Evolutionary conservation across 2,113 vertebrate genomes (phyloP), one percentile per base, ranked within the genome.

Genomic region (Lonchura striata): DNA sequence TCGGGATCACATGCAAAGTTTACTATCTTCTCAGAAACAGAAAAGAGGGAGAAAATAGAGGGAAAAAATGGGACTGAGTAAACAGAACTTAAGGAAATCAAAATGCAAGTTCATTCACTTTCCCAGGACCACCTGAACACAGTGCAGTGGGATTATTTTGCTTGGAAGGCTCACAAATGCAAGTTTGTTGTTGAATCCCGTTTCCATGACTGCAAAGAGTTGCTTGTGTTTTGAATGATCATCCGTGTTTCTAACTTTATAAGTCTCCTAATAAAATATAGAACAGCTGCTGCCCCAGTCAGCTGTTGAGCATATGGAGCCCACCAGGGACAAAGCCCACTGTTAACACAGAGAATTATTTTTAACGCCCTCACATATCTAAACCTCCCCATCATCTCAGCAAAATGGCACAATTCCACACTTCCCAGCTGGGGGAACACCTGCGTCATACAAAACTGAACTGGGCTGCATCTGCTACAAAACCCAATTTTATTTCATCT

Each of bases 321-420:
- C 96, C 97, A 97, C 96, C 86, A 97, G 97, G 96, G 97, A 98
- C 94, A 97, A 96, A 97, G 91, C 83, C 96, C 95, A 96, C 95
- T 94, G 94, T 97, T 98, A 97, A 97, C 96, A 96, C 9, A 1
- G 92, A 66, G 84, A 97, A 98, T 98, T 97, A 97, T 97, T 98
- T 97, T 97, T 98, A 98, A 98, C 97, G 95, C 94, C 96, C 97
- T 98, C 95, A 95, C 97, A 97, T 97, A 98, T 98, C 97, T 97
- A 95, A 97, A 96, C 93, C 65, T 93, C 96, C 95, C 97, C 96
- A 98, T 98, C 97, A 97, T 95, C 97, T 96, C 96, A 97, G 92
- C 92, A 76, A 94, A 56, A 97, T 98, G 98, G 97, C 97, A 97
- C 76, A 3, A 85, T 81, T 98, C 97, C 97, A 98, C 82, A 72